Conservation (phyloP, 2,797 vertebrate species). For the Micrastur ruficollis region DNA sequence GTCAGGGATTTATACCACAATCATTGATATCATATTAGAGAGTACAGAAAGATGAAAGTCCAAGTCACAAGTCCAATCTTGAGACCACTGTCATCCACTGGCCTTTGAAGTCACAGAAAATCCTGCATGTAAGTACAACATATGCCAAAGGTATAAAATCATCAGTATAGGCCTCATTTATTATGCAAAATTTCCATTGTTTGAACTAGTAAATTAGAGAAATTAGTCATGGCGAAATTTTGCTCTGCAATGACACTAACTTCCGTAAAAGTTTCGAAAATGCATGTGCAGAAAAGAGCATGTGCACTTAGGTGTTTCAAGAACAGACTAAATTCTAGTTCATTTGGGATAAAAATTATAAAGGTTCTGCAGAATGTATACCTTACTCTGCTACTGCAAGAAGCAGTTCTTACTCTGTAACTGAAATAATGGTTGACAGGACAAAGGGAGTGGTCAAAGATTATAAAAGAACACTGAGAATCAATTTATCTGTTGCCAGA, state of each 20-base stretch:
- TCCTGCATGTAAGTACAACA: neutral
- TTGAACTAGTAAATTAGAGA: neutral
- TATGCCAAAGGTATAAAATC: neutral
- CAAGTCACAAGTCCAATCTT: neutral
- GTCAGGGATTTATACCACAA: neutral
- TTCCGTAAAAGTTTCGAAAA: neutral
- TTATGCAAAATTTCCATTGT: neutral
- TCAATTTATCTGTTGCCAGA: constrained; percentile 21
- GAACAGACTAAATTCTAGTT: neutral
- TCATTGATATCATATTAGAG: neutral
- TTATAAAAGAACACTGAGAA: neutral
- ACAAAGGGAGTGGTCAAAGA: neutral
- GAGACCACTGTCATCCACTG: neutral
- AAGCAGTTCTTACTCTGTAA: neutral
- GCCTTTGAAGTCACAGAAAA: neutral
- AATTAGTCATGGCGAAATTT: neutral
- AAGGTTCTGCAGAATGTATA: neutral
- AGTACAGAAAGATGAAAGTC: neutral
- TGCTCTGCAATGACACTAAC: neutral
- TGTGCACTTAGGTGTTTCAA: neutral
- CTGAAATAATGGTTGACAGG: neutral
- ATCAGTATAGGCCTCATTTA: neutral
- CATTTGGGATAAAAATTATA: neutral
- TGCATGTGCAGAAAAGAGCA: neutral
- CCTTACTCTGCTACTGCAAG: neutral